Evolutionary conservation across 1,140 invertebrate species (phyloP), one percentile per base, ranked within the genome.

Genomic region (Bilobella aurantiaca): DNA sequence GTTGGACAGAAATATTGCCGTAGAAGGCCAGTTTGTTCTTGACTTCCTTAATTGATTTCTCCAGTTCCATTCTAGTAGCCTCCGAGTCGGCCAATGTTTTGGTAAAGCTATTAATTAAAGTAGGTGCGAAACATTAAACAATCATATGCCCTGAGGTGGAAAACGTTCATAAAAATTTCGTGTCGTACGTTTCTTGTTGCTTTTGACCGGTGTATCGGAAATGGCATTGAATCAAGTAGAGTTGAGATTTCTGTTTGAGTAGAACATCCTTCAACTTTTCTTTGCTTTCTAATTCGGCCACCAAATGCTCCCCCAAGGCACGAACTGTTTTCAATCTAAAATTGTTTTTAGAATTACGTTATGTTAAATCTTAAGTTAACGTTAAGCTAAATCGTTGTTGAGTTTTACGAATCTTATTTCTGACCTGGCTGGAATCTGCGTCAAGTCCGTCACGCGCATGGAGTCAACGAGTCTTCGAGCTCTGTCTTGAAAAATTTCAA

Each of bases 371-470:
- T 28, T 31, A 23, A 37, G 25, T 60, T 25, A 31, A 60, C 8
- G 58, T 58, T 28, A n/a, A n/a, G n/a, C 21, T 23, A 64, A 32
- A n/a, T 27, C 5, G 8, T 8, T 58, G 34, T 8, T 42, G 34
- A 18, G 18, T 18, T n/a, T n/a, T n/a, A n/a, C n/a, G n/a, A 42
- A 42, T 12, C 8, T 42, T 42, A 18, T 42, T 8, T 42, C 18
- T 42, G 34, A 59, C 57, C 56, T 59, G 21, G 1, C 25, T 42
- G 67, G 63, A 18, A 69, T 69, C 32, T 69, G 31, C 14, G 53
- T 62, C 2, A 69, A 28, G 34, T 65, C 60, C 30, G 67, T 34
- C 23, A 69, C 67, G 23, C 63, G 27, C 63, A 69, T 65, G n/a
- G 58, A 29, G 8, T 69, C 67, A 23, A 69, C 67, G 1, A 69